phyloP scores from a whole-genome alignment of 2,888 invertebrate species.

The Sipha maydis region DNA sequence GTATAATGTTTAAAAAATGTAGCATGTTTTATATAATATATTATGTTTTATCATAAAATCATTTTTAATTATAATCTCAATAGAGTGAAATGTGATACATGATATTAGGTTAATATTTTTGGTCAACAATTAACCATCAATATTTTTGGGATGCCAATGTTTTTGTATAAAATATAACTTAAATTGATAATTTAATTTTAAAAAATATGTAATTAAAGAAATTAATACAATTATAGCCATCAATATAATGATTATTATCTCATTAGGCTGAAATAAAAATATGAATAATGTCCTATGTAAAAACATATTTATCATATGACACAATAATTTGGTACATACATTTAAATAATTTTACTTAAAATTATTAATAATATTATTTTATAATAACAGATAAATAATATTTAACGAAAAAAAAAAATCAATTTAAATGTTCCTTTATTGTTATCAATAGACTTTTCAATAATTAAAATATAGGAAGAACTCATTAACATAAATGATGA shows the following conservation, averaged over 20 bases:
- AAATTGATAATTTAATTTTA: too few species aligned
- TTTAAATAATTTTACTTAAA: neutral
- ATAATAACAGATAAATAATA: neutral
- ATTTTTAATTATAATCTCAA: neutral
- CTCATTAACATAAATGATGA: slow-evolving; percentile 19
- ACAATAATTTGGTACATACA: neutral
- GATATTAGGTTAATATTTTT: neutral
- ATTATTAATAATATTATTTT: neutral
- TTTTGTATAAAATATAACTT: too few species aligned
- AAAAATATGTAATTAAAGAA: too few species aligned
- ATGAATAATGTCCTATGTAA: neutral
- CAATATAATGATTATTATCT: neutral
- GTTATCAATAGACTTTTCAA: neutral
- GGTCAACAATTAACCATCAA: neutral
- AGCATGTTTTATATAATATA: too few species aligned
- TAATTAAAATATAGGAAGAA: neutral
- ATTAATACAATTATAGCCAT: too few species aligned
- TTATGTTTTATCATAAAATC: slow-evolving; percentile 9
- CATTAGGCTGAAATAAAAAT: neutral
- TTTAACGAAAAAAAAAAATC: neutral
- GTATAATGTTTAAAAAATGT: neutral
- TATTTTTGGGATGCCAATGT: too few species aligned
- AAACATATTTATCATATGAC: neutral
- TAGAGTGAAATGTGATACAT: neutral
- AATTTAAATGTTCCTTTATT: neutral